Evolutionary conservation across 2,113 vertebrate species (phyloP), one percentile per base, ranked within the genome.

Genomic region (Vimba vimba): DNA sequence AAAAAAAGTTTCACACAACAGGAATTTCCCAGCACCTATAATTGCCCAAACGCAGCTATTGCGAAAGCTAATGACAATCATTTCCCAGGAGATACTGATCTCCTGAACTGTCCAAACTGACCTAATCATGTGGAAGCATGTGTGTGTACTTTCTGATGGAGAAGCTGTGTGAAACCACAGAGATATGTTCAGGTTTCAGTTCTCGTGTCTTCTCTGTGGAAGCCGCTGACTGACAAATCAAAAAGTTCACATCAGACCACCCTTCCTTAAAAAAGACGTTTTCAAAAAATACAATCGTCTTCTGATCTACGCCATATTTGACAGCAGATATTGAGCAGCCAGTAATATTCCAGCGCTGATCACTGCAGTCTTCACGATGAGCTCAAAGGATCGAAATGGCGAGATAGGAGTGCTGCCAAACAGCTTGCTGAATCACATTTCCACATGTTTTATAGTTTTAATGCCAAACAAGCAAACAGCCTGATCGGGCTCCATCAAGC

Each of bases 301-400:
- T 27, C 43, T 43, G 6, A 43, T 43, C 43, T 47, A 75, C 23
- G 11, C 12, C 4, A 43, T 23, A 12, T 43, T 27, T 75, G 12
- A 75, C 71, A 75, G 43, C 23, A 27, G 71, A 75, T 75, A 75
- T 75, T 45, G 71, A 75, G n/a, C 11, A 47, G n/a, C 71, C 30
- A 78, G 10, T 59, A 36, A 57, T 79, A 36, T 79, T n/a, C 30
- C 52, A 59, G 33, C 21, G 5, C 21, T 60, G 52, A 60, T 79
- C 33, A 59, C 76, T 33, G 76, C 50, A 33, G 47, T 21, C 25
- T 55, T 21, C 4, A 77, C 0, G 19, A 60, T 19, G 11, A 27
- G n/a, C 30, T 39, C 30, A 59, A 59, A 45, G 43, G 74, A 79
- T 17, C 5, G 21, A 79, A 59, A 59, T 23, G 52, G 76, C 5